These are phyloP conservation scores for Candidula unifasciata DNA, from an alignment of 2,888 invertebrate genomes.

Conservation along the genomic window DNA sequence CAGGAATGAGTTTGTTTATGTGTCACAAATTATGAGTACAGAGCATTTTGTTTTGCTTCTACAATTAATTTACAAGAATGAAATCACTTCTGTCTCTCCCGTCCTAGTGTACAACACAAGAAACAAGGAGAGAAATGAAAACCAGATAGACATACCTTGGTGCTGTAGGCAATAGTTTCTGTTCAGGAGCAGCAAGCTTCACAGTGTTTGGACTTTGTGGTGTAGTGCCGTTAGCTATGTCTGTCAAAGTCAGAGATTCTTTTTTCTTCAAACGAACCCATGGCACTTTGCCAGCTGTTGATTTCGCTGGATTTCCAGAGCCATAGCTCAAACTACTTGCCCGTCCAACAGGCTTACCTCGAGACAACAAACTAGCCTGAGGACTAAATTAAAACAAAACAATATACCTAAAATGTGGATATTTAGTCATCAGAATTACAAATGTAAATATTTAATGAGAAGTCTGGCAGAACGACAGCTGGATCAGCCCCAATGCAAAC, in stretches of 20 bases:
- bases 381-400: background rate
- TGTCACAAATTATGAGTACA: too few species aligned
- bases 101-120: background rate
- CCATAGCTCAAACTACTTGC: conserved; percentile 51
- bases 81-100: background rate
- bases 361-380: background rate
- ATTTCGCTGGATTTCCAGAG: conserved; percentile 47
- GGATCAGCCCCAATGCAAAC: too few species aligned
- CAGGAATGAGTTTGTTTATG: too few species aligned
- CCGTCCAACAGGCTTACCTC: conserved; percentile 32
- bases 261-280: conserved; percentile 51
- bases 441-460: too few species aligned
- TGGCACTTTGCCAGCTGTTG: conserved; percentile 53
- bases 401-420: background rate
- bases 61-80: background rate
- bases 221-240: conserved; percentile 32
- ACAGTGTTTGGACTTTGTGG: conserved; percentile 65
- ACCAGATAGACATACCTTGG: conserved; percentile 53
- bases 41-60: too few species aligned
- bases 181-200: conserved; percentile 68
- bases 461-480: too few species aligned
- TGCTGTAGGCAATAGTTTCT: conserved; percentile 59
- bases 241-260: conserved; percentile 43
- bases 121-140: too few species aligned
- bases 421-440: too few species aligned